These are phyloP conservation scores for Phengaris alcon DNA, from an alignment of 2,888 invertebrate species.

Conservation along the genomic window DNA sequence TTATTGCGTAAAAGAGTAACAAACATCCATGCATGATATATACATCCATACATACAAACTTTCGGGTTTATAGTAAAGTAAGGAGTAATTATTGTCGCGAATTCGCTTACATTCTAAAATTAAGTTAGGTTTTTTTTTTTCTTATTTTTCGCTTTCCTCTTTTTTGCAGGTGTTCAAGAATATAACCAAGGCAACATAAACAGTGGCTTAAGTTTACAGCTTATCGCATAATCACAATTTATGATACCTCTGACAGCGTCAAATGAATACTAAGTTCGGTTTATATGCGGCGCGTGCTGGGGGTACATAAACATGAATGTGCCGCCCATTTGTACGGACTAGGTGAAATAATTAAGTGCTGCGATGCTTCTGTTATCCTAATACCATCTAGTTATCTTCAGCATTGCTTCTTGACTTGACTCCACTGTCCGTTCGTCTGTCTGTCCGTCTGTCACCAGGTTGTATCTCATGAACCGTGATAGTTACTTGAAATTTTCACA, in stretches of 20 bases:
- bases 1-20: too few relatives aligned
- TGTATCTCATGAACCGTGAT: too few relatives aligned
- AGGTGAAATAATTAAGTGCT: constrained; percentile 21
- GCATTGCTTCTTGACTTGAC: too few relatives aligned
- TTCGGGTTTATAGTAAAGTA: too few relatives aligned
- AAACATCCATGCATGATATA: too few relatives aligned
- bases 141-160: not conserved
- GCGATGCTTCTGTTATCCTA: constrained; percentile 27
- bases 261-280: constrained; percentile 53
- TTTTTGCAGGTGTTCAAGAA: constrained; percentile 2
- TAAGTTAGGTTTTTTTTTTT: too few relatives aligned
- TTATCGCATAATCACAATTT: constrained; percentile 50
- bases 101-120: too few relatives aligned
- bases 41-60: too few relatives aligned
- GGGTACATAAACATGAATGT: constrained; percentile 29
- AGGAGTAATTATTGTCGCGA: too few relatives aligned
- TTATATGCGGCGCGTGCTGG: constrained; percentile 47
- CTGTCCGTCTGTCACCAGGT: too few relatives aligned
- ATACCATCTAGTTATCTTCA: not conserved
- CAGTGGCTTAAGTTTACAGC: constrained; percentile 30
- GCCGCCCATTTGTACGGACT: constrained; percentile 15
- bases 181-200: constrained; percentile 20
- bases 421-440: too few relatives aligned
- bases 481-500: too few relatives aligned
- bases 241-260: constrained; percentile 47